Evolutionary conservation across 2,888 invertebrate genomes (phyloP).

Genomic region (Neria commutata): DNA sequence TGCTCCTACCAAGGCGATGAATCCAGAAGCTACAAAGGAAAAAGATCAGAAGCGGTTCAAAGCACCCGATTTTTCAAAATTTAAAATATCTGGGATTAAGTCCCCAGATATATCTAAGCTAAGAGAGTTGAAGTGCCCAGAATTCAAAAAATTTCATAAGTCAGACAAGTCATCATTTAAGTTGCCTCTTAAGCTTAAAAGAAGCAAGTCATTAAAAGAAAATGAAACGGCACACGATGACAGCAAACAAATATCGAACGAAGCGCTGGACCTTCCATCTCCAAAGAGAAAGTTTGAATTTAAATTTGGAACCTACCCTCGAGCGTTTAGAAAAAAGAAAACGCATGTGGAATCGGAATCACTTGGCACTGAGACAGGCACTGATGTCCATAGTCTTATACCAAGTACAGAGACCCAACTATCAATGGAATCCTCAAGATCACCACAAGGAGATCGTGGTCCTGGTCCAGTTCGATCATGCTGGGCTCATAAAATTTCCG

Average conservation of each 20-base stretch:
- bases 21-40: conserved; percentile 55
- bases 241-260: conserved; percentile 31
- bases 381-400: conserved; percentile 54
- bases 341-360: conserved; percentile 42
- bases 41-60: conserved; percentile 57
- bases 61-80: conserved; percentile 59
- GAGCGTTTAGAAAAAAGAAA: conserved; percentile 66
- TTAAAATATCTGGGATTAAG: conserved; percentile 62
- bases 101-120: conserved; percentile 64
- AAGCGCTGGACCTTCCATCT: conserved; percentile 55
- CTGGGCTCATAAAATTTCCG: conserved; percentile 64
- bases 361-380: conserved; percentile 41
- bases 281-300: conserved; percentile 71
- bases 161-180: conserved; percentile 70
- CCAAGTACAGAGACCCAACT: conserved; percentile 68
- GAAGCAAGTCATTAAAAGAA: conserved; percentile 61
- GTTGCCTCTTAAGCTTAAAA: conserved; percentile 66
- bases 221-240: conserved; percentile 38
- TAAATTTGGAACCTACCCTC: conserved; percentile 79
- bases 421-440: conserved; percentile 71
- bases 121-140: conserved; percentile 55
- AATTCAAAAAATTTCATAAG: conserved; percentile 63
- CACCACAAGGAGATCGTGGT: conserved; percentile 67
- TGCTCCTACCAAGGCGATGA: conserved; percentile 56
- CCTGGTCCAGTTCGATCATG: conserved; percentile 64